Percentiles rank a stretch among this genome's conserved stretches.
phyloP scores from a whole-genome alignment of 2,113 vertebrate genomes.

The Pseudonaja textilis region DNA sequence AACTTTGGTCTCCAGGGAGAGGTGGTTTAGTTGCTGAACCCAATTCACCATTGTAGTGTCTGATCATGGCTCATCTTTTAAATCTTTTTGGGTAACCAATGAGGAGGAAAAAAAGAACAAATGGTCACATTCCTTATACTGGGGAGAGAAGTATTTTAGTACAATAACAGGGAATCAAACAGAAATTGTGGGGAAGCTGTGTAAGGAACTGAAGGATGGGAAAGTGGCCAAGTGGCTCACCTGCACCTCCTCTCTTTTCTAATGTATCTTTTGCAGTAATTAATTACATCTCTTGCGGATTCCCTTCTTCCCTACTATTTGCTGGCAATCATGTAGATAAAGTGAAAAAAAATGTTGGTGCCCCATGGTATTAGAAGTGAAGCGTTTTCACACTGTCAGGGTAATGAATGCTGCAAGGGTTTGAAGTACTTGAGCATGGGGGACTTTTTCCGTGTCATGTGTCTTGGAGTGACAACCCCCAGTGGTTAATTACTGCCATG shows the following conservation, averaged over 20 bases:
- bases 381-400: conserved; percentile 76
- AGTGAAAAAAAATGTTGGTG: conserved; percentile 60
- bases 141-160: accelerated
- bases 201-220: neutral
- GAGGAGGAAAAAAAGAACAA: accelerated
- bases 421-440: conserved; percentile 71
- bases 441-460: conserved; percentile 73
- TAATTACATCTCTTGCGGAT: conserved; percentile 61
- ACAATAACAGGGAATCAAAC: accelerated
- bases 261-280: conserved; percentile 53
- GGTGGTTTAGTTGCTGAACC: neutral
- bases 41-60: accelerated
- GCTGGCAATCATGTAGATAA: conserved; percentile 66
- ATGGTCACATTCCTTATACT: neutral
- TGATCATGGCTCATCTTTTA: neutral
- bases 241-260: conserved; percentile 46
- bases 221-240: conserved; percentile 24
- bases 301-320: conserved; percentile 55
- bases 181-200: neutral
- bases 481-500: conserved; percentile 82
- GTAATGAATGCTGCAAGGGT: conserved; percentile 79
- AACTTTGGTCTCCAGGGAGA: neutral
- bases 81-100: neutral
- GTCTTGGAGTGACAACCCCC: conserved; percentile 81
- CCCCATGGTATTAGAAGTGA: conserved; percentile 72